Evolutionary conservation across 2,888 invertebrate species (phyloP).

Genomic region (Tiliacea aurago): DNA sequence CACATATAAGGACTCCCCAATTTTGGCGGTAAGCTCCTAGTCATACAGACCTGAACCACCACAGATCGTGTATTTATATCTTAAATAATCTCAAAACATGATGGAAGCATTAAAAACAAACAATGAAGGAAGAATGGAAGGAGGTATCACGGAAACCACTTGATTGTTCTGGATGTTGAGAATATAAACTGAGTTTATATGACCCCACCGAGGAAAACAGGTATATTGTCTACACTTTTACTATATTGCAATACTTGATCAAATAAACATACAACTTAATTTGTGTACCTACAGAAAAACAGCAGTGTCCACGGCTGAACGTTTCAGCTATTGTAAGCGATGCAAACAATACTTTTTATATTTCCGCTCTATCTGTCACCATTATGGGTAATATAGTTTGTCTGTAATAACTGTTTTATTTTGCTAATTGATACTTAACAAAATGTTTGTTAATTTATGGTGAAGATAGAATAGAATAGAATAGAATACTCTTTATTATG

Average conservation of each 20-base stretch:
- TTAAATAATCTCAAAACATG: neutral
- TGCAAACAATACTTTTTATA: neutral
- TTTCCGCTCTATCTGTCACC: too few relatives aligned
- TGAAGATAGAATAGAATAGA: too few relatives aligned
- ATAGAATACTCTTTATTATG: too few relatives aligned
- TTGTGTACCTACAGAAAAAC: neutral
- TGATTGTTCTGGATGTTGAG: neutral
- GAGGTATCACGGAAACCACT: neutral
- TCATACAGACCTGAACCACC: too few relatives aligned
- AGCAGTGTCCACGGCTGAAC: neutral
- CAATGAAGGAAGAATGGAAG: neutral
- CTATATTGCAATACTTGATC: neutral
- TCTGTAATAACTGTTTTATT: too few relatives aligned
- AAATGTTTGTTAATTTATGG: too few relatives aligned
- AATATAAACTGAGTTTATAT: neutral
- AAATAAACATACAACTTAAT: neutral
- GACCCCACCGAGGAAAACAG: neutral
- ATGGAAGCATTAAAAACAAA: neutral
- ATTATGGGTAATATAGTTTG: too few relatives aligned
- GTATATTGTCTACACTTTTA: neutral
- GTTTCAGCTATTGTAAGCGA: neutral
- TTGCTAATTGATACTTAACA: too few relatives aligned
- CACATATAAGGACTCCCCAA: too few relatives aligned
- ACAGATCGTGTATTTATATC: neutral
- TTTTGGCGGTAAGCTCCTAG: too few relatives aligned